phyloP scores from a whole-genome alignment of 1,140 invertebrate genomes.

The Hyphantria cunea region DNA sequence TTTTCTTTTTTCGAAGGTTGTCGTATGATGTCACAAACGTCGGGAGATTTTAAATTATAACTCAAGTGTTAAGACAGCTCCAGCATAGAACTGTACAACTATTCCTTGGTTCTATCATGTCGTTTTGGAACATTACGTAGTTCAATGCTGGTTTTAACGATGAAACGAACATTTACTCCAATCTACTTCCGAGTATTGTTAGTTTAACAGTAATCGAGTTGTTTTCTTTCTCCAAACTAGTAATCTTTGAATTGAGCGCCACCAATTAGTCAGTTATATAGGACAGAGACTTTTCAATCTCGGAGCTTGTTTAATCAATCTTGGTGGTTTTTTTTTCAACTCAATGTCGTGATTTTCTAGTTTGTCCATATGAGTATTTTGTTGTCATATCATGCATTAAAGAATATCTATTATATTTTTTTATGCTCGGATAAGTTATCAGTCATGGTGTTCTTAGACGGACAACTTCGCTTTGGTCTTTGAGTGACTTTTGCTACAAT shows the following conservation, averaged over 20 bases:
- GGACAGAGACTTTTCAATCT: conserved; percentile 11
- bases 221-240: background rate
- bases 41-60: background rate
- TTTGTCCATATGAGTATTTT: conserved; percentile 1
- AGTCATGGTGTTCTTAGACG: background rate
- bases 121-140: conserved; percentile 3
- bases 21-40: background rate
- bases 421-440: background rate
- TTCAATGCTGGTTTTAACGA: conserved; percentile 3
- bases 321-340: background rate
- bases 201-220: background rate
- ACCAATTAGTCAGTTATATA: background rate
- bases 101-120: background rate
- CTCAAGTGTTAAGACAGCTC: background rate
- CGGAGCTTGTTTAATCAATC: background rate
- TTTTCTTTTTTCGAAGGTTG: conserved; percentile 5
- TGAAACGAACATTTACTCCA: background rate
- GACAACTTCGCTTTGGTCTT: background rate
- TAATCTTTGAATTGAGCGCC: background rate
- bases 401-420: conserved; percentile 3
- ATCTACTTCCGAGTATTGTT: background rate
- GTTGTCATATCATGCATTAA: background rate
- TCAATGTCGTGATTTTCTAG: conserved; percentile 3
- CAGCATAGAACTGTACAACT: background rate
- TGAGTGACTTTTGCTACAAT: background rate